Evolutionary conservation across 30 jellyfish, hydroid and myxozoan species (phyloP).

Genomic region (Chrysaora quinquecirrha): DNA sequence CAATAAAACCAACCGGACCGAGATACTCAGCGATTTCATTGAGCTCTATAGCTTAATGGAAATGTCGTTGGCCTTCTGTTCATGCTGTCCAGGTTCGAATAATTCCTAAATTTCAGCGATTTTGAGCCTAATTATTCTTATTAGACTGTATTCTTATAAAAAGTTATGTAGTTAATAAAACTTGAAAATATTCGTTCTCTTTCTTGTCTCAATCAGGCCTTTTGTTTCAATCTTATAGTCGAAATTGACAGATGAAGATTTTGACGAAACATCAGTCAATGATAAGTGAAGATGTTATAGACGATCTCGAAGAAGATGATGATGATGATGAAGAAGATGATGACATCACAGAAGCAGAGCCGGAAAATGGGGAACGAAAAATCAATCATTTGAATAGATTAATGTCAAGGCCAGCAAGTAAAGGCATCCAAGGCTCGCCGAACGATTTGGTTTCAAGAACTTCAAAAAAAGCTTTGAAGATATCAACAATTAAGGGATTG

Average conservation of each 20-base stretch:
- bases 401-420: neutral
- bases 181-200: too few relatives aligned
- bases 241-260: conserved; percentile 11
- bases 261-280: conserved; percentile 2
- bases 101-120: too few relatives aligned
- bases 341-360: neutral
- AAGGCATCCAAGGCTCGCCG: neutral
- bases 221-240: too few relatives aligned
- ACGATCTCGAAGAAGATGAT: neutral
- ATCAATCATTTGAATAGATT: neutral
- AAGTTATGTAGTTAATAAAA: too few relatives aligned
- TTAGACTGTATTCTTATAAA: too few relatives aligned
- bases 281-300: conserved; percentile 3
- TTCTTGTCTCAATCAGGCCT: too few relatives aligned
- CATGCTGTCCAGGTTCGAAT: too few relatives aligned
- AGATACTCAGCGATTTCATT: too few relatives aligned
- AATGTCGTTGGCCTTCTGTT: too few relatives aligned
- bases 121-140: too few relatives aligned
- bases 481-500: neutral
- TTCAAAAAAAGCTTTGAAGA: neutral
- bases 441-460: neutral
- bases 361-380: neutral
- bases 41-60: too few relatives aligned
- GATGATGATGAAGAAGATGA: conserved; percentile 18
- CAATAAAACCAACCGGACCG: too few relatives aligned